Evolutionary conservation across 2,113 vertebrate genomes (phyloP).

Genomic region (Notothenia coriiceps): DNA sequence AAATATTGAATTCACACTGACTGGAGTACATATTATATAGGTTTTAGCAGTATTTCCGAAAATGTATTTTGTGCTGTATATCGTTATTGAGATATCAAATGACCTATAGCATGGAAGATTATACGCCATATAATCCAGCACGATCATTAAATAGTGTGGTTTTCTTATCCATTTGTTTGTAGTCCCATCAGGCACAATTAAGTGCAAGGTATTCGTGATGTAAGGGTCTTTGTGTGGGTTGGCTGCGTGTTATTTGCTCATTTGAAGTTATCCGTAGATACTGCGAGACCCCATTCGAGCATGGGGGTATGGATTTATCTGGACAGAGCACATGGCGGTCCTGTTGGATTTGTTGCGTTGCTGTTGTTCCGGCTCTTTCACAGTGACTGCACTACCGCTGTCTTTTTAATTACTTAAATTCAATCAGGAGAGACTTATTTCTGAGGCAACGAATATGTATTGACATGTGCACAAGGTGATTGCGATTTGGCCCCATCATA

Average conservation of each 20-base stretch:
- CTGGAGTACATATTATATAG: no score
- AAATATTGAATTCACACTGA: no score
- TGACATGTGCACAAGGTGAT: no score
- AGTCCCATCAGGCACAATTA: slow-evolving; percentile 2
- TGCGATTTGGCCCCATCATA: no score
- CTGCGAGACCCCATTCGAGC: slow-evolving; percentile 10
- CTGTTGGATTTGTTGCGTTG: slow-evolving; percentile 2
- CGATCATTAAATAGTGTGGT: background rate
- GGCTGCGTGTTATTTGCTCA: slow-evolving; percentile 14
- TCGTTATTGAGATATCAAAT: background rate
- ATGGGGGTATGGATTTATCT: background rate
- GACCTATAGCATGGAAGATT: no score
- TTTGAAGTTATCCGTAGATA: slow-evolving; percentile 12
- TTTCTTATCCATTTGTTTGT: slow-evolving; percentile 22
- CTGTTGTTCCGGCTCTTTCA: background rate
- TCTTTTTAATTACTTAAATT: slow-evolving; percentile 36
- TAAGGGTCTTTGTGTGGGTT: background rate
- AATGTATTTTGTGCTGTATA: no score
- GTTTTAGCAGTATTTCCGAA: no score
- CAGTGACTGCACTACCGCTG: background rate
- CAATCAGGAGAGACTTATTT: no score
- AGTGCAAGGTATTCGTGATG: slow-evolving; percentile 14
- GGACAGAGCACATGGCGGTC: background rate
- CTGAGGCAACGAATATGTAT: no score
- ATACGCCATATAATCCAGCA: no score